A percentile compares a stretch with the other conserved stretches of the same genome.
Conservation (phyloP, 2,888 invertebrate genomes). For the Cephus runcator region DNA sequence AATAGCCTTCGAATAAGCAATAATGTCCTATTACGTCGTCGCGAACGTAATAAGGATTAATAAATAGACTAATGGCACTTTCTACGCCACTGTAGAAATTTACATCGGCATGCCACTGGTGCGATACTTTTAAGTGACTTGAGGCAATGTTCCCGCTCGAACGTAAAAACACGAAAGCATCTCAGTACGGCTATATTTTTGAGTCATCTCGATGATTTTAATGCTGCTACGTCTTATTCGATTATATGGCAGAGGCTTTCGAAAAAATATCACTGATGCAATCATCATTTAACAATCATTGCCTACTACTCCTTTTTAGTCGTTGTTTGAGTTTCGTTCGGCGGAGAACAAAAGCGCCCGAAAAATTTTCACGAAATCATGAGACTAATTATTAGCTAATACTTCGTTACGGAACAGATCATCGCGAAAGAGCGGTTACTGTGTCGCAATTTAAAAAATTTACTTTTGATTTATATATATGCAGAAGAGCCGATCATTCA, state of each 20-base stretch:
- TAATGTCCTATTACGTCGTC: not conserved
- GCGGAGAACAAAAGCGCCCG: not conserved
- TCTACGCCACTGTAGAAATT: not conserved
- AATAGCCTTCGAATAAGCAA: not conserved
- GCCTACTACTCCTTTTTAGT: not conserved
- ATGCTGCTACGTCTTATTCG: not conserved
- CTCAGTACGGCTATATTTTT: not conserved
- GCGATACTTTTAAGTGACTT: not conserved
- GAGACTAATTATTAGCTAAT: not conserved
- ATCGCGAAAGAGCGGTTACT: not conserved
- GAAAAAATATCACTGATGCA: not conserved
- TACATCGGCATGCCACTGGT: not conserved
- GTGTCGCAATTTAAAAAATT: not conserved
- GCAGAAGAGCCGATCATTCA: slow-evolving; percentile 73
- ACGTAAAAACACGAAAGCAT: not conserved
- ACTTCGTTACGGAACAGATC: not conserved
- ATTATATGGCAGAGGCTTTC: not conserved
- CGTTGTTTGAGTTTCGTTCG: not conserved
- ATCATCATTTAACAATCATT: not conserved
- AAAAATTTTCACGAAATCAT: not conserved
- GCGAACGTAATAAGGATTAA: not conserved
- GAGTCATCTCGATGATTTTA: not conserved
- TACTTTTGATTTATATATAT: slow-evolving; percentile 22
- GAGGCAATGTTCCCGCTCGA: not conserved
- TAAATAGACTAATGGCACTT: not conserved